These are phyloP conservation scores for Porites evermanni DNA, from an alignment of 92 coral and sea anemone genomes.

Conservation along the genomic window DNA sequence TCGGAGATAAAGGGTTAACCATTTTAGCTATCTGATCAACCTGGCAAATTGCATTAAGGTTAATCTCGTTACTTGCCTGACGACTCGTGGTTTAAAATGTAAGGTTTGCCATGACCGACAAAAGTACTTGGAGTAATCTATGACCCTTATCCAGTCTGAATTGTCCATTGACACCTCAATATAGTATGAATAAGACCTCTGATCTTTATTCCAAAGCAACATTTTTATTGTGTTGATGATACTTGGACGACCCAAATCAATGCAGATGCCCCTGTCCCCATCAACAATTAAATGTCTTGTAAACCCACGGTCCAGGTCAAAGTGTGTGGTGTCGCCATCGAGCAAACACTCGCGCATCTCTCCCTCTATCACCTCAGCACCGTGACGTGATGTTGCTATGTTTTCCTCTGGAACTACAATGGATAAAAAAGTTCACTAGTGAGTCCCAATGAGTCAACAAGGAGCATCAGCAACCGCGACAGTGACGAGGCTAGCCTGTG, in stretches of 20 bases:
- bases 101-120: slow-evolving; percentile 96
- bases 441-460: background rate
- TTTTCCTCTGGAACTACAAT: slow-evolving; percentile 90
- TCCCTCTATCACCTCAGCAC: slow-evolving; percentile 96
- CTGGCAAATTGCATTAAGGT: background rate
- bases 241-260: slow-evolving; percentile 89
- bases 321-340: slow-evolving; percentile 83
- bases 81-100: slow-evolving; percentile 92
- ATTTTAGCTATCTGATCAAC: no score
- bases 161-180: slow-evolving; percentile 96
- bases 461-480: no score
- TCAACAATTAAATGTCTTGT: slow-evolving; percentile 89
- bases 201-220: slow-evolving; percentile 91
- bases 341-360: slow-evolving; percentile 82
- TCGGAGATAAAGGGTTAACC: no score
- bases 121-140: slow-evolving; percentile 89
- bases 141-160: slow-evolving; percentile 90
- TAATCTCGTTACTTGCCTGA: slow-evolving; percentile 67
- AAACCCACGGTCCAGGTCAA: slow-evolving; percentile 96
- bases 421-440: background rate
- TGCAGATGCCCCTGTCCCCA: slow-evolving; percentile 90
- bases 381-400: slow-evolving; percentile 91
- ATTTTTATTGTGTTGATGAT: slow-evolving; percentile 88
- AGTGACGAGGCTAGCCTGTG: no score
- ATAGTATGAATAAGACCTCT: slow-evolving; percentile 89